Conservation (phyloP, 2,888 invertebrate species). For the Coremacera marginata region DNA sequence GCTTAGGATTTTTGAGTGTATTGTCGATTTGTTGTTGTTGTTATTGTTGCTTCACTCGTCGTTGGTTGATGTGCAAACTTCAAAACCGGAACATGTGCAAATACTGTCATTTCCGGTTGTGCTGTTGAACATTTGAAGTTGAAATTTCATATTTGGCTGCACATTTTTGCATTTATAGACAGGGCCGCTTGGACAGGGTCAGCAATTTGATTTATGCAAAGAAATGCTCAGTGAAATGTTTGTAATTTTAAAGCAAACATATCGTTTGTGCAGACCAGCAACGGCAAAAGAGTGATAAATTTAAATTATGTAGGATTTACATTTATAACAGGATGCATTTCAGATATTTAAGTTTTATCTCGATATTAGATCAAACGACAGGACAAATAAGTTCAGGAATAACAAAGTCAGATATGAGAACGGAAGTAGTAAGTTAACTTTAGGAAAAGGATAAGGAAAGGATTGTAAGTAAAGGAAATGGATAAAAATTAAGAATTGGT, state of each 20-base stretch:
- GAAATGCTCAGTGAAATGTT: neutral
- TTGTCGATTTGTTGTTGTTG: neutral
- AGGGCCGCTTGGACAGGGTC: neutral
- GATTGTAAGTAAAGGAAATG: too few relatives aligned
- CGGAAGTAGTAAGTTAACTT: too few relatives aligned
- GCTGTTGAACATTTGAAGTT: neutral
- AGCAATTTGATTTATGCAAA: slow-evolving; percentile 12
- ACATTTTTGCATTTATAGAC: slow-evolving; percentile 23
- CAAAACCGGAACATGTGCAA: slow-evolving; percentile 31
- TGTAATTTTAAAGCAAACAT: too few relatives aligned
- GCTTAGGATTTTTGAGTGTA: slow-evolving; percentile 23
- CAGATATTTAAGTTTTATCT: neutral
- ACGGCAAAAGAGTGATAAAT: too few relatives aligned
- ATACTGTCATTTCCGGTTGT: slow-evolving; percentile 8
- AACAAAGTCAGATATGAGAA: neutral
- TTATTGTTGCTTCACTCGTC: neutral
- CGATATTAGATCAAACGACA: neutral
- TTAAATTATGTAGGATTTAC: too few relatives aligned
- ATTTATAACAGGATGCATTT: too few relatives aligned
- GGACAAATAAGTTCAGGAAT: neutral
- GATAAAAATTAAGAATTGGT: too few relatives aligned
- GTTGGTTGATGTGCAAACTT: slow-evolving; percentile 22
- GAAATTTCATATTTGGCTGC: slow-evolving; percentile 22
- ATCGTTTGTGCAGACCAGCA: too few relatives aligned
- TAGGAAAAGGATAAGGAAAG: too few relatives aligned